Conservation (phyloP, 2,797 vertebrate genomes). For the Pteropus rufus region DNA sequence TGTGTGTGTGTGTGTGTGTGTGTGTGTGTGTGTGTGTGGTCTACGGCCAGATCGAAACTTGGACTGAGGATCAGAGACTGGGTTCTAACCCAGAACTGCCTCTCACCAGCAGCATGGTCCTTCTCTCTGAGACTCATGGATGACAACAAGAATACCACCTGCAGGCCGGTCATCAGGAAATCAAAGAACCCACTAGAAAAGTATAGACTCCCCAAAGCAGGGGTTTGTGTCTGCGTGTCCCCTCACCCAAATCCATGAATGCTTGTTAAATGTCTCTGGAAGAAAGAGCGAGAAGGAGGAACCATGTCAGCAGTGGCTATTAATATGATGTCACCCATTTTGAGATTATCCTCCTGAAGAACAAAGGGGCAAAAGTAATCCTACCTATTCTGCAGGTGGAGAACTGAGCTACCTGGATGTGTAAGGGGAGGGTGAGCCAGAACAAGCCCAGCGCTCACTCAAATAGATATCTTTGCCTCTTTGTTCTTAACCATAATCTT, state of each 20-base stretch:
- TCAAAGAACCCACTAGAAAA: not conserved
- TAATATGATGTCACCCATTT: not conserved
- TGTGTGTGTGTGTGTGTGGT: no score
- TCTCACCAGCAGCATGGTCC: not conserved
- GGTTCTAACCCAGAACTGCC: not conserved
- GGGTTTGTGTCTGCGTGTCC: not conserved
- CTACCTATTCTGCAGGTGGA: not conserved
- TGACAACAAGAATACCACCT: not conserved
- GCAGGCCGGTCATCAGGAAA: not conserved
- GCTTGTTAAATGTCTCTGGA: not conserved
- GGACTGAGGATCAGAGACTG: not conserved
- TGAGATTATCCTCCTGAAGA: not conserved
- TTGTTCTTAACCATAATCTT: not conserved
- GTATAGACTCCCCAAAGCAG: accelerated
- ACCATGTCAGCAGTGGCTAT: not conserved
- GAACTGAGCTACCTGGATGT: no score
- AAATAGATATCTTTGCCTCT: not conserved
- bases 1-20: no score
- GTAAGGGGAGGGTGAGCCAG: accelerated
- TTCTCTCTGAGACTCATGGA: not conserved
- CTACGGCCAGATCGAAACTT: not conserved
- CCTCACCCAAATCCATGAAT: not conserved
- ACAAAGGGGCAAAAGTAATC: not conserved
- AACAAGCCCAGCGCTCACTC: not conserved
- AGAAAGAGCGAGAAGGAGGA: not conserved